Conservation (phyloP, 1,140 invertebrate genomes). For the Rhyacophila brunnea region DNA sequence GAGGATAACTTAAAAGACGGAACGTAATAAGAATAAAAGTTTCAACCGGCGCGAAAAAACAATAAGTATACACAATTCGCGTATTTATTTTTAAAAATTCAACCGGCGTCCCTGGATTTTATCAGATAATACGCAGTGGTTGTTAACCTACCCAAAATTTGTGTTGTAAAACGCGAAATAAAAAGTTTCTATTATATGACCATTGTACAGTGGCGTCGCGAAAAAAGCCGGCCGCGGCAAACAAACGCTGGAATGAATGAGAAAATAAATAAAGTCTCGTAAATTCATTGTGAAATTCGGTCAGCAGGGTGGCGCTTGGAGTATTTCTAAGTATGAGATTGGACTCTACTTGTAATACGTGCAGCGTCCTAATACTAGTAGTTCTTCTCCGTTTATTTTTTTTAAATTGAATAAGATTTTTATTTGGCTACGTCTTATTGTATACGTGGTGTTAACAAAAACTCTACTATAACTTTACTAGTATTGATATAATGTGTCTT, state of each 20-base stretch:
- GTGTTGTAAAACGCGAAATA: conserved; percentile 30
- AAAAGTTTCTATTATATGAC: conserved; percentile 30
- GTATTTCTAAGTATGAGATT: no score
- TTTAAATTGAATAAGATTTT: no score
- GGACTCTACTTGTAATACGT: no score
- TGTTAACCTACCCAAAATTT: conserved; percentile 30
- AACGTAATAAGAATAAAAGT: not conserved
- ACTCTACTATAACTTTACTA: no score
- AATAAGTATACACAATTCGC: conserved; percentile 1
- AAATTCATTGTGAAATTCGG: conserved; percentile 31
- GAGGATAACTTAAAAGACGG: no score
- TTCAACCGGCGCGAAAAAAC: conserved; percentile 1
- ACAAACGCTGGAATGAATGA: conserved; percentile 20
- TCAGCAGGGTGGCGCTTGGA: conserved; percentile 5
- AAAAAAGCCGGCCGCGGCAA: not conserved
- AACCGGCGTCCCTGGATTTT: conserved; percentile 22
- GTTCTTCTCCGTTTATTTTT: no score
- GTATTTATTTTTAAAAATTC: conserved; percentile 24
- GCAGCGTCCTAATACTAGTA: no score
- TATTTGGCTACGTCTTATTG: no score
- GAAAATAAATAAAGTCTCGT: conserved; percentile 32
- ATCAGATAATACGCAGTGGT: conserved; percentile 32
- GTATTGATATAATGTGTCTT: no score
- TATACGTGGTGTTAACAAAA: no score
- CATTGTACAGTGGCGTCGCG: not conserved